Conservation (phyloP, 2,113 vertebrate genomes). For the Argyrosomus japonicus region DNA sequence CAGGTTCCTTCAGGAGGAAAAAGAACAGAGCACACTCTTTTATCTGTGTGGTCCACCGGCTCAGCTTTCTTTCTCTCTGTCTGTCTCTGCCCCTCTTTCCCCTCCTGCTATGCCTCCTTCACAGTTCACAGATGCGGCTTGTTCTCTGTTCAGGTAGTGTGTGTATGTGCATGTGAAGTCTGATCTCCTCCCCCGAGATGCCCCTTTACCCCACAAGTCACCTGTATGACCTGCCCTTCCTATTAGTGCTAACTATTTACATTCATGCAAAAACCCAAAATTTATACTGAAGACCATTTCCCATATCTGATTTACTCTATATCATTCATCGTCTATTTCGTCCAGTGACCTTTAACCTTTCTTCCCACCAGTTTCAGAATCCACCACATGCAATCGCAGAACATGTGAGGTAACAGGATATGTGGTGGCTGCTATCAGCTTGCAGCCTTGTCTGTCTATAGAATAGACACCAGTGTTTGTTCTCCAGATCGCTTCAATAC, state of each 20-base stretch:
- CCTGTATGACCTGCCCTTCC: constrained; percentile 59
- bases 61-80: constrained; percentile 83
- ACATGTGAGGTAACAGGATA: constrained; percentile 77
- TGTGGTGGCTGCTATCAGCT: constrained; percentile 68
- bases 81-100: constrained; percentile 66
- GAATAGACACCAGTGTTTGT: constrained; percentile 76
- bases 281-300: background rate
- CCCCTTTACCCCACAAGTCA: constrained; percentile 83
- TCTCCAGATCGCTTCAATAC: constrained; percentile 66
- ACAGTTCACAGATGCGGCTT: constrained; percentile 91
- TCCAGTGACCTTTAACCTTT: constrained; percentile 59
- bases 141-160: constrained; percentile 89
- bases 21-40: constrained; percentile 90
- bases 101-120: constrained; percentile 67
- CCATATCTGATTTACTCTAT: constrained; percentile 24
- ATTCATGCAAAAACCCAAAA: constrained; percentile 20
- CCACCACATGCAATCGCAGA: constrained; percentile 35
- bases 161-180: constrained; percentile 85
- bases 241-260: background rate
- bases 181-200: constrained; percentile 92
- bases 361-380: constrained; percentile 42
- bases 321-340: constrained; percentile 11
- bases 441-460: constrained; percentile 75
- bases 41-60: constrained; percentile 94
- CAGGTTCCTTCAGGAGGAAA: constrained; percentile 74